A percentile compares a stretch with the other conserved stretches of the same genome.
Evolutionary conservation across 2,113 vertebrate genomes (phyloP).

Genomic region (Dicerorhinus sumatrensis): DNA sequence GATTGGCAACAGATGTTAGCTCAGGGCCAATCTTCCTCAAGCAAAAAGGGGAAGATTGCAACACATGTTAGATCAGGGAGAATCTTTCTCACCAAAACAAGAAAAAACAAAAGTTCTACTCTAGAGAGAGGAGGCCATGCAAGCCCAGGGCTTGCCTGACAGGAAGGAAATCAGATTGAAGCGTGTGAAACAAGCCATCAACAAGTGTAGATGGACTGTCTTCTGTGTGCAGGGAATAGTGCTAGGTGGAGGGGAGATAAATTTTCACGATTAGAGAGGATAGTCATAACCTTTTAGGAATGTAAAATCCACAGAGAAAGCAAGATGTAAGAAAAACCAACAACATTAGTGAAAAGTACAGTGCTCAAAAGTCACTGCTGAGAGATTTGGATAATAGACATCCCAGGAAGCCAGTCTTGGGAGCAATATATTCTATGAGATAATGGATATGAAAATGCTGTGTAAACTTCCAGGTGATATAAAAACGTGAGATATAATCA

Average conservation of each 20-base stretch:
- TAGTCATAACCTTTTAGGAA: not conserved
- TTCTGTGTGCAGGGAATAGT: accelerated
- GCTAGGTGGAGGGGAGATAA: not conserved
- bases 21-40: too few relatives aligned
- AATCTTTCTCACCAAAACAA: too few relatives aligned
- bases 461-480: conserved; percentile 17
- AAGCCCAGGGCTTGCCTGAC: not conserved
- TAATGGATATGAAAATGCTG: conserved; percentile 51
- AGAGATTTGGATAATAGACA: conserved; percentile 11
- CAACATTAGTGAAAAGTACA: not conserved
- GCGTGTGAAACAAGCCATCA: not conserved
- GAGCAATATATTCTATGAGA: not conserved
- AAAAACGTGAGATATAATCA: conserved; percentile 5
- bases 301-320: not conserved
- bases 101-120: too few relatives aligned
- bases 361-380: not conserved
- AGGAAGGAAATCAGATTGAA: not conserved
- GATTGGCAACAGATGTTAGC: too few relatives aligned
- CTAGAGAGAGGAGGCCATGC: too few relatives aligned
- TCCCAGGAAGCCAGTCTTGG: conserved; percentile 14
- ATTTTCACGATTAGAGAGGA: not conserved
- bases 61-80: too few relatives aligned
- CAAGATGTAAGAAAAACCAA: not conserved
- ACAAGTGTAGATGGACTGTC: not conserved
- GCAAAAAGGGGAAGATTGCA: too few relatives aligned